Conservation (phyloP, 2,888 invertebrate genomes). For the Drosophila quinaria region DNA sequence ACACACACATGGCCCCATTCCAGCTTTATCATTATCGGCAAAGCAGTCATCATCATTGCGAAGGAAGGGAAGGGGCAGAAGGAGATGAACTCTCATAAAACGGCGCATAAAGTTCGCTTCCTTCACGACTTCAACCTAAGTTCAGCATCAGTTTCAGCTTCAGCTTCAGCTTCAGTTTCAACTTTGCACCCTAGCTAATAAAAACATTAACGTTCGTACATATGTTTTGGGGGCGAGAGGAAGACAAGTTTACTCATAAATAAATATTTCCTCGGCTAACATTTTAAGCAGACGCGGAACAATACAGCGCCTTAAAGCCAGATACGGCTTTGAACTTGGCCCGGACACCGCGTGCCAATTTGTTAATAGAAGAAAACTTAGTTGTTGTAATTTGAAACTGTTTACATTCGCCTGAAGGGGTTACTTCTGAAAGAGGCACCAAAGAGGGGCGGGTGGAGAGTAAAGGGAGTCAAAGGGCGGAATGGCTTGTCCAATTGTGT, state of each 20-base stretch:
- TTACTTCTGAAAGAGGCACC: background rate
- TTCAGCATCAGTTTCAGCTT: constrained; percentile 22
- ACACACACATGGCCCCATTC: constrained; percentile 25
- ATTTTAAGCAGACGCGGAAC: constrained; percentile 61
- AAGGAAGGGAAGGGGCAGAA: background rate
- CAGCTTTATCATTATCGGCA: constrained; percentile 59
- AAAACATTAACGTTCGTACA: constrained; percentile 68
- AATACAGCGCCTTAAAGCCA: constrained; percentile 54
- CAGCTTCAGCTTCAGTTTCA: constrained; percentile 30
- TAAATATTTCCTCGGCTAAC: constrained; percentile 70
- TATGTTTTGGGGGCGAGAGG: constrained; percentile 11
- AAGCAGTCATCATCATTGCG: constrained; percentile 53
- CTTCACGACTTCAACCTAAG: constrained; percentile 24
- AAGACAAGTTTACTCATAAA: constrained; percentile 70
- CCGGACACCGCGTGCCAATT: constrained; percentile 67
- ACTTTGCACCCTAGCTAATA: constrained; percentile 60
- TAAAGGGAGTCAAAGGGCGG: background rate
- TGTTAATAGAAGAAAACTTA: constrained; percentile 69
- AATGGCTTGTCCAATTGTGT: constrained; percentile 58
- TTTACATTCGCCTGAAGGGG: constrained; percentile 62
- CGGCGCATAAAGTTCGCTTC: constrained; percentile 48
- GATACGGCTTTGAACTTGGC: background rate
- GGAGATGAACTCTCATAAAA: constrained; percentile 47
- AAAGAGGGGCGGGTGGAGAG: background rate
- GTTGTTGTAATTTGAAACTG: constrained; percentile 72